These are phyloP conservation scores for Entelurus aequoreus DNA, from an alignment of 2,113 vertebrate genomes.

Conservation along the genomic window DNA sequence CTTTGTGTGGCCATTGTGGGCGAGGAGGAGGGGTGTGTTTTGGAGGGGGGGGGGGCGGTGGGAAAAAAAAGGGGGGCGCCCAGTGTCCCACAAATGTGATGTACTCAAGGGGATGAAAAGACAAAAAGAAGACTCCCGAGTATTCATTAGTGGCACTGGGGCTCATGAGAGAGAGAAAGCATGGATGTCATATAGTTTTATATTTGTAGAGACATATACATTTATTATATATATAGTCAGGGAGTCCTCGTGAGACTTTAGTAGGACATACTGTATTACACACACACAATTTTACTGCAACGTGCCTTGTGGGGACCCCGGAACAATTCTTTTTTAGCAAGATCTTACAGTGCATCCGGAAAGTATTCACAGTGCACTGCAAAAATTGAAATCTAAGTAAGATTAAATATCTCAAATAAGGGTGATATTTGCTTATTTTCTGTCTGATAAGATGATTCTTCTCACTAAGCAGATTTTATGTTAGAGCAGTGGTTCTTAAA, in stretches of 20 bases:
- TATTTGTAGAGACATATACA: neutral
- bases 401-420: too few species aligned
- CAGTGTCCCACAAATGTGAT: constrained; percentile 35
- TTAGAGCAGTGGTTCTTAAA: too few species aligned
- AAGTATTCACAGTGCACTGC: too few species aligned
- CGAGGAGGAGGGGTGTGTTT: too few species aligned
- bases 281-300: constrained; percentile 15
- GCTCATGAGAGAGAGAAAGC: constrained; percentile 1
- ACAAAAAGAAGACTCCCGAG: constrained; percentile 41
- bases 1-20: constrained; percentile 19
- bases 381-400: too few species aligned
- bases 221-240: too few species aligned
- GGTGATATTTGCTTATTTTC: too few species aligned
- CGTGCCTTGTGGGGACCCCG: constrained; percentile 7
- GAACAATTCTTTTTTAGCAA: too few species aligned
- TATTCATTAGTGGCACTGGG: constrained; percentile 30
- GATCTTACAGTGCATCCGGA: too few species aligned
- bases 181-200: constrained; percentile 3
- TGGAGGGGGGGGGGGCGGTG: neutral
- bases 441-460: too few species aligned
- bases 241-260: neutral
- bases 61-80: neutral
- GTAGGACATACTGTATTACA: neutral
- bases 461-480: too few species aligned
- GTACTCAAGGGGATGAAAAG: constrained; percentile 18